phyloP scores from a whole-genome alignment of 2,888 invertebrate genomes.

The Hermaeophaga mercurialis region DNA sequence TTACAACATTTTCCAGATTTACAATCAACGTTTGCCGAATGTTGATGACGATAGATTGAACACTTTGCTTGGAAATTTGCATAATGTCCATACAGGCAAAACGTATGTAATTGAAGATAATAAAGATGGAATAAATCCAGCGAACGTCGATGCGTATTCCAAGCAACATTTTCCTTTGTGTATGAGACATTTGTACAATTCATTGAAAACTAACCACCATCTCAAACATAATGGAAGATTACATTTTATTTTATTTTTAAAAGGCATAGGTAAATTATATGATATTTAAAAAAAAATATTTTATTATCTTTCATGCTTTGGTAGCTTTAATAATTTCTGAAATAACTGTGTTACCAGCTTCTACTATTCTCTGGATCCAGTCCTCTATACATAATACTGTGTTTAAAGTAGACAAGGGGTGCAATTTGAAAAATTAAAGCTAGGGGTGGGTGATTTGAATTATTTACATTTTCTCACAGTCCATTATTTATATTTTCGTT shows the following conservation, averaged over 20 bases:
- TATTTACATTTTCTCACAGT: no score
- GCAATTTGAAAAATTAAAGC: no score
- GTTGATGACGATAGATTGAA: slow-evolving; percentile 85
- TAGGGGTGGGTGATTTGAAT: no score
- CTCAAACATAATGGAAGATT: slow-evolving; percentile 85
- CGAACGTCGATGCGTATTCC: slow-evolving; percentile 72
- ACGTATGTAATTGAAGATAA: slow-evolving; percentile 68
- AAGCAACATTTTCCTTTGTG: slow-evolving; percentile 92
- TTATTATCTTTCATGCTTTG: no score
- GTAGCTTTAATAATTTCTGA: no score
- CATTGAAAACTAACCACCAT: slow-evolving; percentile 81
- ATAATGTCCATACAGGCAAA: slow-evolving; percentile 83
- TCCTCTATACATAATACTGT: no score
- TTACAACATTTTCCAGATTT: slow-evolving; percentile 61
- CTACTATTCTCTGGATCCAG: no score
- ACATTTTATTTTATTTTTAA: slow-evolving; percentile 93
- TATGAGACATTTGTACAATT: slow-evolving; percentile 89
- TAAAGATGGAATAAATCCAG: slow-evolving; percentile 45
- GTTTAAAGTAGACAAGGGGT: no score
- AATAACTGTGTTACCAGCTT: no score
- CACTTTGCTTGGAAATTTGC: slow-evolving; percentile 74
- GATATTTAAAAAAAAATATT: no score
- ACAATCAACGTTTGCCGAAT: slow-evolving; percentile 70
- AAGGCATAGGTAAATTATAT: slow-evolving; percentile 63
- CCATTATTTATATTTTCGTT: no score